Evolutionary conservation across 2,888 invertebrate species (phyloP), one percentile per base, ranked within the genome.

Genomic region (Spilarctia lutea): DNA sequence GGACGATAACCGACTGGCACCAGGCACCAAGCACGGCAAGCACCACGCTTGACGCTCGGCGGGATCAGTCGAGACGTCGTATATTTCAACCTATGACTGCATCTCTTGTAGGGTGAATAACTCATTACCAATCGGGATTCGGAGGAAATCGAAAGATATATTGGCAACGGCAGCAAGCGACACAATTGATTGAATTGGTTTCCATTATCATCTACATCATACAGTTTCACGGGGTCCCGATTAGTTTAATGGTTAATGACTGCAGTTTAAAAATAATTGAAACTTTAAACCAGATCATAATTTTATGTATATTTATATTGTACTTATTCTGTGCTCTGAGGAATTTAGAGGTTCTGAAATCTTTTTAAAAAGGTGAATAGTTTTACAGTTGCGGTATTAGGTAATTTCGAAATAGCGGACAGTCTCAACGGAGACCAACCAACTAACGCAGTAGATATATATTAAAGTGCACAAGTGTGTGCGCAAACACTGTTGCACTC

Each of bases 1-100:
- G 88, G 85, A 74, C 86, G 89, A 88, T 82, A 87, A 93, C 92
- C 91, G 91, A 83, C 89, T 82, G 80, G 56, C 84, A 72, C 68
- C 65, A 63, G 80, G 56, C 84, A 72, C 68, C 65, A 63, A 56
- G 56, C 69, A 68, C 60, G 33, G 67, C 65, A 63, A 56, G 56
- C 70, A 68, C 60, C 27, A 68, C 65, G 30, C 66, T 66, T 16
- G 20, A 30, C 60, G 60, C 56, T 75, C 75, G 79, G 83, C 80
- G 79, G 78, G 80, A 83, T 78, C 79, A 73, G 74, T 74, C 60
- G 67, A 42, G 74, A 39, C 72, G 68, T 69, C 70, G 52, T 72
- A 48, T 80, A 71, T 73, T 70, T 75, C 77, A 78, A 69, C 60
- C 75, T 81, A 77, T 79, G 81, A 81, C 72, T 83, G 81, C 81